Evolutionary conservation across 1,140 invertebrate species (phyloP).

Genomic region (Zaprionus ghesquierei): DNA sequence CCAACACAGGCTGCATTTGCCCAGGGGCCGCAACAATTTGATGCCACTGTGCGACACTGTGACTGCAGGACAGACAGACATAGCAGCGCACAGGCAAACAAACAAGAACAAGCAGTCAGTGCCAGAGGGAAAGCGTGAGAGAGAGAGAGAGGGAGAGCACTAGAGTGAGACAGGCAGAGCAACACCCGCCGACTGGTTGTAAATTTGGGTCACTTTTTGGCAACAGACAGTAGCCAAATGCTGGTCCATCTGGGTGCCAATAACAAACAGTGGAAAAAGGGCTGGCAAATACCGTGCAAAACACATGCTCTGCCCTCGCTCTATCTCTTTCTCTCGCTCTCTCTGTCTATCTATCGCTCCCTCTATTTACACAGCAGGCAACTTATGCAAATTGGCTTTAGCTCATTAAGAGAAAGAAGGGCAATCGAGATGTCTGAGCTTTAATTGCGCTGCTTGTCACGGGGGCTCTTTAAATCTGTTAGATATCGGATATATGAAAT

Average conservation of each 20-base stretch:
- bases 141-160: not conserved
- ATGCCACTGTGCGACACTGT: slow-evolving; percentile 38
- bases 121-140: not conserved
- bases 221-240: slow-evolving; percentile 45
- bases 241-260: slow-evolving; percentile 21
- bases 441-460: not conserved
- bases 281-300: slow-evolving; percentile 7
- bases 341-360: not conserved
- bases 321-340: not conserved
- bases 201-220: slow-evolving; percentile 78
- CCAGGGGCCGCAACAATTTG: slow-evolving; percentile 58
- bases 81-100: not conserved
- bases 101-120: slow-evolving; percentile 37
- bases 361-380: slow-evolving; percentile 14
- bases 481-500: too few species aligned
- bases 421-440: not conserved
- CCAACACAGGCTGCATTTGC: slow-evolving; percentile 20
- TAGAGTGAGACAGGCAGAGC: not conserved
- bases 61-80: slow-evolving; percentile 6
- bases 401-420: slow-evolving; percentile 1
- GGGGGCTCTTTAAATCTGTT: too few species aligned
- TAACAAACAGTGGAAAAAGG: slow-evolving; percentile 31
- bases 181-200: slow-evolving; percentile 31
- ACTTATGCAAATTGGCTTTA: not conserved
- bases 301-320: not conserved